Evolutionary conservation across 2,888 invertebrate species (phyloP).

Genomic region (Gonocerus acuteangulatus): DNA sequence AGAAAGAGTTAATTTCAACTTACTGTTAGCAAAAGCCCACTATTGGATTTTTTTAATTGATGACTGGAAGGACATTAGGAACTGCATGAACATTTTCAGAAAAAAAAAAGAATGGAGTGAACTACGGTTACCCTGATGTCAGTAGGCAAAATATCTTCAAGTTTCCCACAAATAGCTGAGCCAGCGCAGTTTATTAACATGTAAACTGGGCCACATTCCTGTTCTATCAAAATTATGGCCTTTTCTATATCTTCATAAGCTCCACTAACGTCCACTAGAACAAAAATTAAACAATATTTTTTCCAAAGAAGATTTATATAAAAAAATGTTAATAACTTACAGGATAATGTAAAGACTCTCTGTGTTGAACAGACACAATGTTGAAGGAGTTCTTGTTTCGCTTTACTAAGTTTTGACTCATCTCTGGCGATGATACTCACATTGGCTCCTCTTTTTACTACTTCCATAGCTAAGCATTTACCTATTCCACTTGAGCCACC

Average conservation of each 20-base stretch:
- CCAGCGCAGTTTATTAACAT: slow-evolving; percentile 94
- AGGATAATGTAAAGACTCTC: slow-evolving; percentile 54
- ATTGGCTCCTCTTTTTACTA: slow-evolving; percentile 71
- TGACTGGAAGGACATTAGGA: too few relatives aligned
- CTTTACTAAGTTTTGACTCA: slow-evolving; percentile 56
- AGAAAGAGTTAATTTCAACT: too few relatives aligned
- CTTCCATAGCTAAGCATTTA: slow-evolving; percentile 69
- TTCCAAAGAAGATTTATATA: background rate
- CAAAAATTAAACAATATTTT: background rate
- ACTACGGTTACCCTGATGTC: slow-evolving; percentile 51
- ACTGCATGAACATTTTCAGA: too few relatives aligned
- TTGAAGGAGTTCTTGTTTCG: slow-evolving; percentile 53
- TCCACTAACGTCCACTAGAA: slow-evolving; percentile 54
- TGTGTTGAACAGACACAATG: slow-evolving; percentile 48
- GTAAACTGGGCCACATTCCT: slow-evolving; percentile 68
- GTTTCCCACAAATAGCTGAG: slow-evolving; percentile 65
- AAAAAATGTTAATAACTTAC: slow-evolving; percentile 36
- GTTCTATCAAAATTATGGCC: slow-evolving; percentile 54
- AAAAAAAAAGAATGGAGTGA: too few relatives aligned
- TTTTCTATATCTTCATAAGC: slow-evolving; percentile 55
- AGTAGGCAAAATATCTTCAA: slow-evolving; percentile 65
- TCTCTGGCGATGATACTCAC: slow-evolving; percentile 88
- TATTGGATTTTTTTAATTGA: too few relatives aligned
- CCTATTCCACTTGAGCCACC: slow-evolving; percentile 97
- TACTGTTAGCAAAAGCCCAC: too few relatives aligned